These are phyloP conservation scores for Dusona sp. DNA, from an alignment of 2,888 invertebrate genomes.

Conservation along the genomic window DNA sequence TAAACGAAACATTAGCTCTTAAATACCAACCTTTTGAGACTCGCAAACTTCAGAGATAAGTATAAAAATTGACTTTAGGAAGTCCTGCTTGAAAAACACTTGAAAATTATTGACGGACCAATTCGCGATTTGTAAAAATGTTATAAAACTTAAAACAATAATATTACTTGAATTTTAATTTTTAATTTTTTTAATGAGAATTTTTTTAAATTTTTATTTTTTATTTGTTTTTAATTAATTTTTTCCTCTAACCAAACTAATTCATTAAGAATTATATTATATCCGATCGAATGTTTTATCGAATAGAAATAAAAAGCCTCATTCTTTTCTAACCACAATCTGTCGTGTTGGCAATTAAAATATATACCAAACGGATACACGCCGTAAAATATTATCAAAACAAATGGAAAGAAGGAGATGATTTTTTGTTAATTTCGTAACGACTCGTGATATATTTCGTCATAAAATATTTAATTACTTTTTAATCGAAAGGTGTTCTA, in stretches of 20 bases:
- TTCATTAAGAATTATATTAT: not conserved
- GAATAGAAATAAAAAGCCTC: not conserved
- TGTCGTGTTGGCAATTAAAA: not conserved
- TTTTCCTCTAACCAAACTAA: not conserved
- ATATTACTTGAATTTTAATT: too few relatives aligned
- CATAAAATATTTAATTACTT: constrained; percentile 73
- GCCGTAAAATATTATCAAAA: not conserved
- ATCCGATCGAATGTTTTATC: too few relatives aligned
- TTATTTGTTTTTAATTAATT: too few relatives aligned
- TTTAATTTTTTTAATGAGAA: too few relatives aligned
- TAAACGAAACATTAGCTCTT: constrained; percentile 26
- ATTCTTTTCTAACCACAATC: not conserved
- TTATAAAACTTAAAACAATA: too few relatives aligned
- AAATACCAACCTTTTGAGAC: not conserved
- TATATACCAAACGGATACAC: not conserved
- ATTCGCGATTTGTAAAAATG: not conserved
- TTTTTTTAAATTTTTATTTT: too few relatives aligned
- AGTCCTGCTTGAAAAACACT: not conserved
- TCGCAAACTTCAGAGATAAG: not conserved
- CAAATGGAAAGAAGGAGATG: not conserved
- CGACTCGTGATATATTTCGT: constrained; percentile 49
- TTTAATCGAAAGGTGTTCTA: constrained; percentile 19
- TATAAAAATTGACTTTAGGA: not conserved
- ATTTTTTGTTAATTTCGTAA: not conserved
- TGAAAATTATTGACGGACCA: not conserved